Evolutionary conservation across 2,797 vertebrate genomes (phyloP), one percentile per base, ranked within the genome.

Genomic region (Tinamus major): DNA sequence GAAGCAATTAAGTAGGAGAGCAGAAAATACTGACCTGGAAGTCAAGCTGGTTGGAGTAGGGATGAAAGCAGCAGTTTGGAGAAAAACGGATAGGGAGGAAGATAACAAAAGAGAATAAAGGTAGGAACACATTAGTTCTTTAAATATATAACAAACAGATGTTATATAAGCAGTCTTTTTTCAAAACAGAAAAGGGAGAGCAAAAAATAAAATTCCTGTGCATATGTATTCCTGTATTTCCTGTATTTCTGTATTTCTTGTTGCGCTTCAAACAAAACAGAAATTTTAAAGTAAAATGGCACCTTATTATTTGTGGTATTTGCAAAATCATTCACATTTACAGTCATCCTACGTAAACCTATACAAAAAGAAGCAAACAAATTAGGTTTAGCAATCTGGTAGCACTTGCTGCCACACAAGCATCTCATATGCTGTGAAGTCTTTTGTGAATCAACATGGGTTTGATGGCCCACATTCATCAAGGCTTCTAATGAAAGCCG

Each of bases 11-110:
- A 96, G 74, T 91, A 97, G 95, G 88, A 94, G 85, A 96, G 94
- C 92, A 92, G 88, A 95, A 97, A 96, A 94, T 98, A 98, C 98
- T 98, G 98, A 99, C 99, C 98, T 99, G 96, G 99, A 98, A 97
- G 98, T 98, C 98, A 99, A 98, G 98, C 99, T 99, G 98, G 96
- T 98, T 98, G 98, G 83, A 97, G 97, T 92, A 97, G 95, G 97
- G 95, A 95, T 97, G 98, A 97, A 97, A 98, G 96, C 97, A 97
- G 97, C 98, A 92, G 69, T 96, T 97, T 97, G 98, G 95, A 98
- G 96, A 91, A 95, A 94, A 98, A 97, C 94, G 92, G 95, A 97
- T 95, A 97, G 85, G 92, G 89, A 98, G 92, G 65, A 92, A 94
- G 94, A 97, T 92, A 95, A 93, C 94, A 96, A 92, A 96, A 97